These are phyloP conservation scores for Spodoptera littoralis DNA, from an alignment of 2,888 invertebrate genomes.

Conservation along the genomic window DNA sequence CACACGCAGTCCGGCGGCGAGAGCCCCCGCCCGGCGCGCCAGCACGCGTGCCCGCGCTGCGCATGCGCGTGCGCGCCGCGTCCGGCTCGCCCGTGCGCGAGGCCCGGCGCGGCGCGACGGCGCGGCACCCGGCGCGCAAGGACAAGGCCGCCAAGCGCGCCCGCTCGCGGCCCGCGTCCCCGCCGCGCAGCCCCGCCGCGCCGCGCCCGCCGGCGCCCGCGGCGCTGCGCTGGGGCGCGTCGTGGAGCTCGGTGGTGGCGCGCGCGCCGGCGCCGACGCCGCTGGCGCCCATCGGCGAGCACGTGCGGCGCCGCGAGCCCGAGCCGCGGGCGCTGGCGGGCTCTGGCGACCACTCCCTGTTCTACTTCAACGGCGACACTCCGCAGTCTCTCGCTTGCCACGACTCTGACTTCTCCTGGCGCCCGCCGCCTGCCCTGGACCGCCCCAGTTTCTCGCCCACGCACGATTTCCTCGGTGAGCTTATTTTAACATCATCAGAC, in stretches of 20 bases:
- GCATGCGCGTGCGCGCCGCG: slow-evolving; percentile 60
- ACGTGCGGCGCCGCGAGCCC: slow-evolving; percentile 72
- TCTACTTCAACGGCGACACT: slow-evolving; percentile 66
- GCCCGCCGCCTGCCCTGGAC: slow-evolving; percentile 44
- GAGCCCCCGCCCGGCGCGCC: slow-evolving; percentile 11
- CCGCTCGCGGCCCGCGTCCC: slow-evolving; percentile 32
- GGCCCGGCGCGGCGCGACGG: slow-evolving; percentile 40
- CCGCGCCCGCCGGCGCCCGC: slow-evolving; percentile 55
- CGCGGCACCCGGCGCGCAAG: slow-evolving; percentile 42
- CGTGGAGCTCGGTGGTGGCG: slow-evolving; percentile 80
- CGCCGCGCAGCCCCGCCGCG: slow-evolving; percentile 37
- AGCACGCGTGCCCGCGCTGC: slow-evolving; percentile 35
- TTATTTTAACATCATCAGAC: too few species aligned
- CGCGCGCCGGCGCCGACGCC: slow-evolving; percentile 49
- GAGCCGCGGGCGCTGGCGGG: slow-evolving; percentile 46
- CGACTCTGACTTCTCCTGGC: slow-evolving; percentile 56
- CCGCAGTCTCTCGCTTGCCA: slow-evolving; percentile 44
- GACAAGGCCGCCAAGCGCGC: slow-evolving; percentile 47
- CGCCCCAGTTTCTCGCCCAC: slow-evolving; percentile 52
- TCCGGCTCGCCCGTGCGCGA: slow-evolving; percentile 56
- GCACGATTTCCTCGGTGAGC: slow-evolving; percentile 66
- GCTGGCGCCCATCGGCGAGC: slow-evolving; percentile 79
- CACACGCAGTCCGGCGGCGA: slow-evolving; percentile 2
- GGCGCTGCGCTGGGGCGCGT: slow-evolving; percentile 74
- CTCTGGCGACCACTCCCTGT: slow-evolving; percentile 62